Percentiles rank a stretch among this genome's conserved stretches.
Evolutionary conservation across 2,797 vertebrate genomes (phyloP).

Genomic region (Danio albolineatus): DNA sequence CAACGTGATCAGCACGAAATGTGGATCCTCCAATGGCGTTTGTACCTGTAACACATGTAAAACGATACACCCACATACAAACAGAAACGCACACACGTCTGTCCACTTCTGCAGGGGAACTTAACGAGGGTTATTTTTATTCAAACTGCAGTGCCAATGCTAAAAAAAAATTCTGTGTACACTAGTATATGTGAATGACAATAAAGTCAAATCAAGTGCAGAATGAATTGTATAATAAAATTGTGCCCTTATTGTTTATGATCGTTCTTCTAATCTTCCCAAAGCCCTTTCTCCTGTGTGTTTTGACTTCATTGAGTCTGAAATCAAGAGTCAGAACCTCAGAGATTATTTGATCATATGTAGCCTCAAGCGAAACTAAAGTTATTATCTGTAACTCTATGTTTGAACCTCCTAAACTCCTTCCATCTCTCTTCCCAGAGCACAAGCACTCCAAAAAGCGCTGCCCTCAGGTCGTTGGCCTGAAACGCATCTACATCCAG

Average conservation of each 20-base stretch:
- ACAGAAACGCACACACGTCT: too few relatives aligned
- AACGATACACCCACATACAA: too few relatives aligned
- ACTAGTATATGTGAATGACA: too few relatives aligned
- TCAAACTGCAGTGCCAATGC: too few relatives aligned
- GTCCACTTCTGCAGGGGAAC: too few relatives aligned
- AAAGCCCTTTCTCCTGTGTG: neutral
- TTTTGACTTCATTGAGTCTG: slow-evolving; percentile 25
- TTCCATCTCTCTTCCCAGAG: slow-evolving; percentile 67
- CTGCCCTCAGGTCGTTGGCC: slow-evolving; percentile 78
- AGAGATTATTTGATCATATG: slow-evolving; percentile 33
- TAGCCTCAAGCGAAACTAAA: neutral
- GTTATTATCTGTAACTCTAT: slow-evolving; percentile 26
- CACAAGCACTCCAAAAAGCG: slow-evolving; percentile 71
- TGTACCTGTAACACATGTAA: too few relatives aligned
- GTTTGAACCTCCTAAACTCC: slow-evolving; percentile 17
- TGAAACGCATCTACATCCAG: slow-evolving; percentile 88
- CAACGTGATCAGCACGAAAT: too few relatives aligned
- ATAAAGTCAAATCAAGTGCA: too few relatives aligned
- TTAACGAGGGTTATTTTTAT: too few relatives aligned
- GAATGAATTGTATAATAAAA: neutral
- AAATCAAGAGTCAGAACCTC: slow-evolving; percentile 24
- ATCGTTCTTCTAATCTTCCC: slow-evolving; percentile 15
- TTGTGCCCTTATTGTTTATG: slow-evolving; percentile 15
- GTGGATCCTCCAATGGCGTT: too few relatives aligned
- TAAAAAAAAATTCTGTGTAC: too few relatives aligned